Evolutionary conservation across 2,888 invertebrate genomes (phyloP), one percentile per base, ranked within the genome.

Genomic region (Hipparchia semele): DNA sequence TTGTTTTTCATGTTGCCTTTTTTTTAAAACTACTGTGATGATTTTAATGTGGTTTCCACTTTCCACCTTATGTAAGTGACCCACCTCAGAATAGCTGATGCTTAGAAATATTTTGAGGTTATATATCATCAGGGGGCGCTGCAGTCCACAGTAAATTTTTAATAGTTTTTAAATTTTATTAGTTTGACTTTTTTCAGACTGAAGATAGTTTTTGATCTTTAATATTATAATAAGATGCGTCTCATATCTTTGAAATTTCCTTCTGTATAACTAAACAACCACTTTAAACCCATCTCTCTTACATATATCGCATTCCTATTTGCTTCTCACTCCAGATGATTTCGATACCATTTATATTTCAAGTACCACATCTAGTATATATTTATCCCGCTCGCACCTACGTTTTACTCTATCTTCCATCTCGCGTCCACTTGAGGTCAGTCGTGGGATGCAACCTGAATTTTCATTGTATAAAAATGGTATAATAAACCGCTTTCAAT

Each of bases 311-410:
- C 23, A 46, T n/a, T 70, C 58, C 72, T 74, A 79, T 70, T 60
- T 72, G 68, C 79, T 76, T 84, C 81, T 79, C 83, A 75, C 80
- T 84, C 83, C 74, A 81, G 78, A 73, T 68, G 84, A 87, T 88
- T 89, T 87, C 87, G 91, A 91, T 92, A 92, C 92, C 91, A 89
- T 92, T 92, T 91, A 91, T 88, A 87, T 87, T 87, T 92, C 80
- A 84, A 92, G 92, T 88, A 86, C 81, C 84, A 82, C 90, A 90
- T 82, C 77, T 80, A 76, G 78, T 75, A 75, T 85, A 84, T 80
- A 80, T 70, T 84, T 77, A 68, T 88, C 89, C 80, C 84, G 71
- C 79, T 90, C 80, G 68, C 82, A 77, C 87, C 73, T 71, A 64
- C 53, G 8, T n/a, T 59, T 51, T 68, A 72, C 58, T 46, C 76